Evolutionary conservation across 2,113 vertebrate genomes (phyloP), one percentile per base, ranked within the genome.

Genomic region (Prietella phreatophila): DNA sequence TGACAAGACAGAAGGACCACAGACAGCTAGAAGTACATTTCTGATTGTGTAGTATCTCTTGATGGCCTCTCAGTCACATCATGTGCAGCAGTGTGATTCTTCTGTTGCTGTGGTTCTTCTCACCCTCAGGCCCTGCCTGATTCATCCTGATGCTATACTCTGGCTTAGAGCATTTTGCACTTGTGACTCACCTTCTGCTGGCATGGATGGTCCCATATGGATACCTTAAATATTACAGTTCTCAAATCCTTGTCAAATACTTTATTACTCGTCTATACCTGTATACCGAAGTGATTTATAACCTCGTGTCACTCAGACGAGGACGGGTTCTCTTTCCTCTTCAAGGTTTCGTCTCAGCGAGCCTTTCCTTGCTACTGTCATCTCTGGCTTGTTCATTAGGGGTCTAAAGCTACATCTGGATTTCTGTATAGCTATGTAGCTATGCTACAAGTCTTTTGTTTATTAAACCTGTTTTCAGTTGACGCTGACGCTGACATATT

Each of bases 181-280:
- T 55, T 30, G 6, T 79, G 76, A 79, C 76, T 79, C 76, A 79
- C 13, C 47, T 79, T 30, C 76, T 79, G 76, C 75, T 17, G 50
- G 47, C 17, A 6, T 30, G 27, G 75, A 55, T 10, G 25, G 47
- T 30, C 27, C 76, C 27, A 53, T 27, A 30, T n/a, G 47, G 50
- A 79, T 19, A 53, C 50, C 13, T 14, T 30, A 79, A 79, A 53
- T 30, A 30, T 9, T 55, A 30, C 13, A 79, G 50, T 55, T 30
- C 50, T 2, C 14, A 17, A 53, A 55, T 30, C 27, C 27, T 55
- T 79, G 76, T 53, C 11, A 55, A 7, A 55, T 80, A 80, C 50
- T 50, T 25, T 15, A 30, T 55, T 10, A 30, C 8, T 55, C 6
- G 3, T 55, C 27, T 80, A 80, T 9, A 14, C 82, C 27, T 67